Conservation (phyloP, 64 coral and sea anemone genomes). For the Dendronephthya gigantea region DNA sequence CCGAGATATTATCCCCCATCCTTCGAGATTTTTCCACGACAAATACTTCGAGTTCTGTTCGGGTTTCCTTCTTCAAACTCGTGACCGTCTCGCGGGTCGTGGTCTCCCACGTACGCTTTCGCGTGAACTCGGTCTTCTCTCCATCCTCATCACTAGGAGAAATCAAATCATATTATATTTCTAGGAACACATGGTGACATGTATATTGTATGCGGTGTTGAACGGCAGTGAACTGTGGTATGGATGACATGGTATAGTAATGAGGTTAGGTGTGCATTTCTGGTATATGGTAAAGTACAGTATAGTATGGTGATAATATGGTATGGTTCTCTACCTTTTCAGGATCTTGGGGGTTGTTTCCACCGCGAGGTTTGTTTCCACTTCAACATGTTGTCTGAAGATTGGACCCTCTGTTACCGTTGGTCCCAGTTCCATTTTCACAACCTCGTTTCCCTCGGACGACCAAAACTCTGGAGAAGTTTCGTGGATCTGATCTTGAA, state of each 20-base stretch:
- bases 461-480: not conserved
- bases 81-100: slow-evolving; percentile 5
- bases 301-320: not conserved
- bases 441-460: not conserved
- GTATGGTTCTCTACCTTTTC: not conserved
- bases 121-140: not conserved
- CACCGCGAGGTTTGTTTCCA: not conserved
- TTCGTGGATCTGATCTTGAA: not conserved
- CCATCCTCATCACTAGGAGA: not conserved
- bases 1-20: not conserved
- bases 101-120: slow-evolving; percentile 9
- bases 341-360: not conserved
- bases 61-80: slow-evolving; percentile 6
- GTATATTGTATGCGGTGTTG: too few relatives aligned
- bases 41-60: slow-evolving; percentile 6
- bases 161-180: not conserved
- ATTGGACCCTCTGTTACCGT: not conserved
- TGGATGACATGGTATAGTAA: too few relatives aligned
- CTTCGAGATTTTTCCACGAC: not conserved
- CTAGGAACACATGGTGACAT: too few relatives aligned
- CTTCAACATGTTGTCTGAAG: slow-evolving; percentile 1
- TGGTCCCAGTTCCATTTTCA: not conserved
- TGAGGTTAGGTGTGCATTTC: too few relatives aligned
- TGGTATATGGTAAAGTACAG: too few relatives aligned
- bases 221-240: too few relatives aligned